Base-by-base conservation (phyloP, 2,888 invertebrate genomes). In the Arrhopalites spinosus region DNA sequence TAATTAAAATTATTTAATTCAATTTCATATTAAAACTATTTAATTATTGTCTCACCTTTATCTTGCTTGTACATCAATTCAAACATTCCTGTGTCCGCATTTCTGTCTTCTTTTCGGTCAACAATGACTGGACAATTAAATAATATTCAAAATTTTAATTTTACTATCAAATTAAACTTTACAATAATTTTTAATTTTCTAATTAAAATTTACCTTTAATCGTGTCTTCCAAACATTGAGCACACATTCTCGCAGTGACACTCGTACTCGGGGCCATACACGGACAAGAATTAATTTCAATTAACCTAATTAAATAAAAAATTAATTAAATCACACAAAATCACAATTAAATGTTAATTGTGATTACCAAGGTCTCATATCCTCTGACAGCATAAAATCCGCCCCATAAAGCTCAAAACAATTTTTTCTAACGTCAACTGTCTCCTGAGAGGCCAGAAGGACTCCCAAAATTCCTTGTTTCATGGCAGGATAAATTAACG, bases 201-300 rank as follows among this genome's bases (percentile, higher is more conserved):
- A 45, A 25, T 29, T 64, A 7, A 8, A 56, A 56, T 13, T 61
- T 77, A 91, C 95, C 95, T 90, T 95, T 96, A 72, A 96, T 88
- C 27, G 93, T 89, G 86, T 96, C 96, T 82, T 93, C 90, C 23
- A 95, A 86, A 3, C 93, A 93, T 81, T 89, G 88, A 1, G 92
- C 90, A 85, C 95, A 96, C 84, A 96, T 90, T 80, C 90, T 89
- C 0, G 92, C 91, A 0, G 96, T 96, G 15, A 96, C 90, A 74
- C 90, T 89, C 0, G 96, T 96, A 29, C 93, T 94, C n/a, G 92
- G 90, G 27, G 91, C 88, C 86, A 96, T 89, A 73, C 94, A 92
- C 0, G 96, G 96, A 84, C 92, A 91, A 1, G 93, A 92, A 87
- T 97, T 96, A 80, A 96, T 95, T 87, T 97, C 96, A 83, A 97